Base-by-base conservation (phyloP, 1,140 invertebrate genomes). In the Rhagoletis pomonella region DNA sequence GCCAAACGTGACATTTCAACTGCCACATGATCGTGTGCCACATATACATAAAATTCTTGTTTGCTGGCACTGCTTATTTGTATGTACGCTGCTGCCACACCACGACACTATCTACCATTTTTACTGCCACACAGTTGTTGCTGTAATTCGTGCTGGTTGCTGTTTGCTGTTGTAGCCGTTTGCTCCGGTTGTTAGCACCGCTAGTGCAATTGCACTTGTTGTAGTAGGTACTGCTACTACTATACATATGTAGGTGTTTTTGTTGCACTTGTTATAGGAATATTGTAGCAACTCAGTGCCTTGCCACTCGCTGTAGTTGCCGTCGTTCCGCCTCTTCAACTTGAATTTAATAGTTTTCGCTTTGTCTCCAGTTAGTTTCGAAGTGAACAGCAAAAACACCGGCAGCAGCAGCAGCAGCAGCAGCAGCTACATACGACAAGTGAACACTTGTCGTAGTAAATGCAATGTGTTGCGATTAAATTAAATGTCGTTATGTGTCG, bases 271-370 rank as follows among this genome's bases (percentile, higher is more conserved):
- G 67, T 73, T 73, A 47, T 12, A 73, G 58, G 39, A 5, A 44
- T 87, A 17, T 87, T 67, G 86, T 55, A 59, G 29, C 58, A 86
- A 62, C 62, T 59, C 64, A 69, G 88, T 88, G 85, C 88, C 65
- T 58, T 85, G 81, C 19, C 81, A 62, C 60, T 62, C 19, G 58
- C 44, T n/a, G 73, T 81, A 81, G 73, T 50, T 81, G 73, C 73
- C 73, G 55, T 81, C 73, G 73, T 50, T 81, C 55, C 73, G 73
- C 73, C 73, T 81, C 73, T 81, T 81, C 73, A 81, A 81, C 73
- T 81, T 55, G 73, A 81, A 81, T 81, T 81, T 81, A 81, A 81
- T 81, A 81, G 73, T 81, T 81, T 55, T 55, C 73, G 73, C 73
- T 81, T 81, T 81, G 73, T 58, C 44, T 42, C 50, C 73, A 81